Evolutionary conservation across 2,113 vertebrate genomes (phyloP).

Genomic region (Neolamprologus kungweensis): DNA sequence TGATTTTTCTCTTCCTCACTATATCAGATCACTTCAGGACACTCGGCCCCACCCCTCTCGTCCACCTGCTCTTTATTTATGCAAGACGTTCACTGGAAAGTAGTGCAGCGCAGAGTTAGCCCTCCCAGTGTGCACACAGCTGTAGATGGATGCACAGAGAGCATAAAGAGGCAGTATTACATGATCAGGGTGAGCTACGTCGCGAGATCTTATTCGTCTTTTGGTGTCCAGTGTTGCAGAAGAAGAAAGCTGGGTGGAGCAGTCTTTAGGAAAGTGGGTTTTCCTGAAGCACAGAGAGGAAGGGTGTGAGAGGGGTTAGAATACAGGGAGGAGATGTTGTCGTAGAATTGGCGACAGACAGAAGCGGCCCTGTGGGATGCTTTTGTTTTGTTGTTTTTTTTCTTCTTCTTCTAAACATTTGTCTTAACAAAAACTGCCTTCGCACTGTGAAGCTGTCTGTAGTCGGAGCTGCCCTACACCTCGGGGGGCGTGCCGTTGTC

Average conservation of each 20-base stretch:
- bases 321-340: neutral
- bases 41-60: neutral
- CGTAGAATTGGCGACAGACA: neutral
- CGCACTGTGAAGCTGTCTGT: conserved; percentile 61
- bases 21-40: neutral
- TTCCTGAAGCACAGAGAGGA: neutral
- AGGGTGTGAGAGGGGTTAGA: neutral
- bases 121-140: neutral
- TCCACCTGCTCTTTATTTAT: conserved; percentile 18
- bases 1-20: neutral
- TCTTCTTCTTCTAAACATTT: conserved; percentile 4
- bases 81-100: neutral
- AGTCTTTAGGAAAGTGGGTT: neutral
- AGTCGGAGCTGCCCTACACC: neutral
- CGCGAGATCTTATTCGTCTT: neutral
- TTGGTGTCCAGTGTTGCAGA: neutral
- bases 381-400: neutral
- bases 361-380: neutral
- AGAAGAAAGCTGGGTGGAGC: neutral
- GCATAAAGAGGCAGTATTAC: conserved; percentile 51
- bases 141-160: neutral
- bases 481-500: neutral
- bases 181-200: neutral
- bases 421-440: conserved; percentile 62
- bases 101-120: neutral